Conservation (phyloP, 2,888 invertebrate genomes). For the Drosophila vallismaia region DNA sequence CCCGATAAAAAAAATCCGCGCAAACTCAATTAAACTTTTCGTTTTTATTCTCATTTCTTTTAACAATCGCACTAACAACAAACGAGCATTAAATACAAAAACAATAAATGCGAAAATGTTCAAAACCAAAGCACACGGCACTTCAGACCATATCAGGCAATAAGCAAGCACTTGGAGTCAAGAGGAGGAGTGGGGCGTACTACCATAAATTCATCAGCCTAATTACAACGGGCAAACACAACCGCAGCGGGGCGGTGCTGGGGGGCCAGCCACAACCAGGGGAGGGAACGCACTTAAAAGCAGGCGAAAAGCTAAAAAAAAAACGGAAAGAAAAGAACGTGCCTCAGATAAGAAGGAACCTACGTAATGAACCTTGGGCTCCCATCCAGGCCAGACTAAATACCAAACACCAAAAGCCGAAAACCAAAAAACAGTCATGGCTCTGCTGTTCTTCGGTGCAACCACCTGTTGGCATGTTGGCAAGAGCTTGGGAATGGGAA, state of each 20-base stretch:
- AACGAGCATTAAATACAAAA: conserved; percentile 3
- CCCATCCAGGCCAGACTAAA: conserved; percentile 7
- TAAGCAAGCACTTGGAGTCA: conserved; percentile 4
- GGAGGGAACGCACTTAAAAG: conserved; percentile 47
- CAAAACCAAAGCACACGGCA: conserved; percentile 54
- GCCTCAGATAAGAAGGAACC: conserved; percentile 61
- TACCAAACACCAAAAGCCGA: neutral
- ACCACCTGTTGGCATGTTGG: conserved; percentile 71
- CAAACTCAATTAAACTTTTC: conserved; percentile 51
- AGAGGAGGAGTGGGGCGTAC: neutral
- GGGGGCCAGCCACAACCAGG: conserved; percentile 20
- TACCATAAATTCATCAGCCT: conserved; percentile 74
- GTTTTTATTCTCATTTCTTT: conserved; percentile 9
- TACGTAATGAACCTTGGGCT: conserved; percentile 71
- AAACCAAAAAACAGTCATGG: conserved; percentile 6
- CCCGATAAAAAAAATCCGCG: conserved; percentile 42
- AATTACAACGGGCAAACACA: conserved; percentile 56
- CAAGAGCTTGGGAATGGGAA: conserved; percentile 15
- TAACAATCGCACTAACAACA: conserved; percentile 19
- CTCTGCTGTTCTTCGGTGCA: conserved; percentile 62
- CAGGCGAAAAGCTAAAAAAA: conserved; percentile 9
- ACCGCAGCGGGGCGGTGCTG: conserved; percentile 2
- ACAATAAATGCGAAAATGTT: neutral
- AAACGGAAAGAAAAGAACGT: conserved; percentile 56
- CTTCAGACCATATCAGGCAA: conserved; percentile 57